Conservation (phyloP, 2,888 invertebrate genomes). For the Lithodes maja region DNA sequence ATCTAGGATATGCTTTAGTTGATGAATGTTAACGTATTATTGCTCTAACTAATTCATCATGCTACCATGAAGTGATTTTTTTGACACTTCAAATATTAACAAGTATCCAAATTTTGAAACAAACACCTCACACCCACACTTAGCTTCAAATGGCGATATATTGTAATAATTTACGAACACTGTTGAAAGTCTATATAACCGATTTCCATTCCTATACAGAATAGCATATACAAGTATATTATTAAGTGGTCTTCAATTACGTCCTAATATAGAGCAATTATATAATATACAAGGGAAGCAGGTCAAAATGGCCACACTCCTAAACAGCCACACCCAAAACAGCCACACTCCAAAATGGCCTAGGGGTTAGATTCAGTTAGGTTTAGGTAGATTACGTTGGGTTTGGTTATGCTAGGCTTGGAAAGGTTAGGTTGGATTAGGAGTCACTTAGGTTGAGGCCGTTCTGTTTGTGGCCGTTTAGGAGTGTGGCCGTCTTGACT, state of each 20-base stretch:
- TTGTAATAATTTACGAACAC: too few species aligned
- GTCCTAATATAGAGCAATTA: constrained; percentile 27
- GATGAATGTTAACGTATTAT: constrained; percentile 61
- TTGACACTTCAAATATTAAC: constrained; percentile 56
- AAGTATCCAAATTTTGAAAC: constrained; percentile 50
- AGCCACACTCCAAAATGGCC: too few species aligned
- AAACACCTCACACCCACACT: constrained; percentile 48
- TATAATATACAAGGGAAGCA: constrained; percentile 21
- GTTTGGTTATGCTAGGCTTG: too few species aligned
- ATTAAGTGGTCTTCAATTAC: neutral
- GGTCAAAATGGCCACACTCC: too few species aligned
- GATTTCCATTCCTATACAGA: neutral
- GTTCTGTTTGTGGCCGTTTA: too few species aligned
- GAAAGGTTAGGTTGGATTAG: too few species aligned
- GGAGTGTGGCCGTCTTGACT: too few species aligned
- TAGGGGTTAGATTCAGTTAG: too few species aligned
- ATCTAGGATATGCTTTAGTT: constrained; percentile 65
- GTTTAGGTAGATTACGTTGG: too few species aligned
- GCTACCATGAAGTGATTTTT: constrained; percentile 52
- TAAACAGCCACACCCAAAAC: too few species aligned
- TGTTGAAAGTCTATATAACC: neutral
- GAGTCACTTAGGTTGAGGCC: too few species aligned
- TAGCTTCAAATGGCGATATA: constrained; percentile 2
- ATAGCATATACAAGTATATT: neutral
- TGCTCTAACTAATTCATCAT: constrained; percentile 65